phyloP scores from a whole-genome alignment of 2,888 invertebrate genomes.

The Meteorus cinctellus region DNA sequence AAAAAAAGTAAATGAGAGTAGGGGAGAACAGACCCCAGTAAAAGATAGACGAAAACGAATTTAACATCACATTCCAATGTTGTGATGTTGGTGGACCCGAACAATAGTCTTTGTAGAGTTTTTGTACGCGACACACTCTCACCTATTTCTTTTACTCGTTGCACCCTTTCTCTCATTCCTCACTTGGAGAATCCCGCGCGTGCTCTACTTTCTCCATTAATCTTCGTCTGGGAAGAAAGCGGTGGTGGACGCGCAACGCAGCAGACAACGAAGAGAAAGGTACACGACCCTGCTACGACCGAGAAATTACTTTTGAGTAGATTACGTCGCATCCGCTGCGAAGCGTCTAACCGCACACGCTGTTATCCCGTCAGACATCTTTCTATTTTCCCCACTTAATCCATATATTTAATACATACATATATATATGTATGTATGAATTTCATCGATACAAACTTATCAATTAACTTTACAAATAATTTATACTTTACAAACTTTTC shows the following conservation, averaged over 20 bases:
- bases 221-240: conserved; percentile 38
- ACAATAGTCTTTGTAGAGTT: conserved; percentile 21
- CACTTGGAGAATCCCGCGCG: background rate
- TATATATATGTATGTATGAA: too few species aligned
- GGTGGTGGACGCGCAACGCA: conserved; percentile 1
- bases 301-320: conserved; percentile 32
- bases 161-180: conserved; percentile 11
- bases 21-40: background rate
- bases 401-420: background rate
- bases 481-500: too few species aligned
- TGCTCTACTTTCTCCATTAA: conserved; percentile 44
- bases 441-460: background rate
- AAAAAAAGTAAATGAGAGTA: background rate
- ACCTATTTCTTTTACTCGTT: conserved; percentile 6
- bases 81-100: conserved; percentile 12
- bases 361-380: conserved; percentile 15
- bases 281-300: conserved; percentile 15
- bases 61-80: conserved; percentile 19
- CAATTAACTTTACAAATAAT: background rate
- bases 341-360: conserved; percentile 10
- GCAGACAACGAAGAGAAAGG: background rate
- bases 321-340: conserved; percentile 14
- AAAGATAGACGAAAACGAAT: background rate
- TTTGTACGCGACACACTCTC: conserved; percentile 1
- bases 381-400: background rate